Evolutionary conservation across 2,797 vertebrate species (phyloP).

Genomic region (Sarcoramphus papa): DNA sequence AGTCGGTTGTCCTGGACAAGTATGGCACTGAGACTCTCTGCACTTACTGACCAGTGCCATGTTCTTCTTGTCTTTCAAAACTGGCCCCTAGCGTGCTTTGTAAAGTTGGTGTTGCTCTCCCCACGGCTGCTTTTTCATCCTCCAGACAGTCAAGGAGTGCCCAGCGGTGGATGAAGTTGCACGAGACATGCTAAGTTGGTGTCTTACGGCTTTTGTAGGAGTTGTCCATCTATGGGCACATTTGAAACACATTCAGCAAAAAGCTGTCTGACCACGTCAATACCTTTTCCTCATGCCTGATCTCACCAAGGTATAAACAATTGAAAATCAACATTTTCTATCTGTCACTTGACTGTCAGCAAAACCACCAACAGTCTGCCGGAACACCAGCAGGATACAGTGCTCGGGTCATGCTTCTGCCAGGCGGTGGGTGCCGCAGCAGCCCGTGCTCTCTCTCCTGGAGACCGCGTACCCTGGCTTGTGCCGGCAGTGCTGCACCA

Average conservation of each 20-base stretch:
- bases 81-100: background rate
- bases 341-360: background rate
- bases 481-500: background rate
- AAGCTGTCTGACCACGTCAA: background rate
- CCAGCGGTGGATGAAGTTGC: background rate
- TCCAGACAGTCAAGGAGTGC: background rate
- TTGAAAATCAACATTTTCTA: background rate
- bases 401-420: background rate
- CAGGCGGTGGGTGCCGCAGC: background rate
- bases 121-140: fast-evolving
- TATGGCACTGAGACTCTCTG: background rate
- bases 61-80: background rate
- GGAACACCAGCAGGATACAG: background rate
- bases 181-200: background rate
- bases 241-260: background rate
- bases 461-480: background rate
- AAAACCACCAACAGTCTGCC: background rate
- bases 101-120: background rate
- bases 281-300: background rate
- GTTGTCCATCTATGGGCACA: background rate
- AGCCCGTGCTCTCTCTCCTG: background rate
- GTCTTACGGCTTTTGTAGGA: background rate
- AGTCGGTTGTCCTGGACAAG: fast-evolving
- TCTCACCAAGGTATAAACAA: background rate
- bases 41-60: fast-evolving